Evolutionary conservation across 2,113 vertebrate species (phyloP), one percentile per base, ranked within the genome.

Genomic region (Amblyopsis rosae): DNA sequence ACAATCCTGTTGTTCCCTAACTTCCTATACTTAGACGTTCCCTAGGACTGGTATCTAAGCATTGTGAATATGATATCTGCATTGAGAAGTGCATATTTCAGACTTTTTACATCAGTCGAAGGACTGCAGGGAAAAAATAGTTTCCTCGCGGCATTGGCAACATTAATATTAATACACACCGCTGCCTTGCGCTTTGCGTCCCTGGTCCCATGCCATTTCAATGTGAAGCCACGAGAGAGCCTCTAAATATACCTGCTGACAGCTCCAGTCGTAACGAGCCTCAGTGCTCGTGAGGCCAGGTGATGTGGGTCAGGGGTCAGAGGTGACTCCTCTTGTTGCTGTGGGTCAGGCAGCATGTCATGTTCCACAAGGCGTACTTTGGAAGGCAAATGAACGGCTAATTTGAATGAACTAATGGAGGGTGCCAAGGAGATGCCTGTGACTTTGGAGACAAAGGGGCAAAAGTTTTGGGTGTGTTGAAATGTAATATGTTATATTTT

Each of bases 161-260:
- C 84, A 91, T 91, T 86, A 90, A 90, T 90, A 92, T 89, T 88
- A 89, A 86, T 87, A 80, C 81, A 80, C 81, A 72, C 67, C 65
- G 67, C 74, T 73, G 67, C 85, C 75, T 82, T 76, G 78, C 82
- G 79, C 71, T 83, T 74, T 65, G 79, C 84, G 83, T 86, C 88
- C 78, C 83, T 82, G 85, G 84, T 80, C 86, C 74, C 79, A 77
- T 76, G 82, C 90, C 87, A 87, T 82, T 89, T 84, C 79, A 81
- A 86, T 68, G 79, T 82, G 83, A 87, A 73, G 83, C 83, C 70
- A 70, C 79, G 86, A 90, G 85, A 85, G 82, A 67, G 71, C 76
- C 80, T 88, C 84, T 82, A 84, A 84, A 89, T 88, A 88, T 85
- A 87, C 81, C 80, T 69, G 69, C 78, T 83, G 86, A 86, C 85